A percentile compares a stretch with the other conserved stretches of the same genome.
phyloP scores from a whole-genome alignment of 2,797 vertebrate genomes.

The Hylomyscus alleni region DNA sequence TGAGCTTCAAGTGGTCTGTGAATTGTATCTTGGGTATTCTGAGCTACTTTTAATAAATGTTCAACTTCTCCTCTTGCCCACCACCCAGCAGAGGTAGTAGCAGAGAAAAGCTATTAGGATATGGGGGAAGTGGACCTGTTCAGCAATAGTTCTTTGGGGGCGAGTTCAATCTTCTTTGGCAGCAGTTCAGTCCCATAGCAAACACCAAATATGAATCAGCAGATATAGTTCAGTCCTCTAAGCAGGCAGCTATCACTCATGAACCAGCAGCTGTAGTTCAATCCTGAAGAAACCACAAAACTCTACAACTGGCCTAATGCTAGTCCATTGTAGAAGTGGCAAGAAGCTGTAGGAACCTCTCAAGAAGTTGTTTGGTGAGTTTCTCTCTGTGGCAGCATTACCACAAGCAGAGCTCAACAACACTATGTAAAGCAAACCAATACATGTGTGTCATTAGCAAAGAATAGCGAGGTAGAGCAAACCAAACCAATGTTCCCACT shows the following conservation, averaged over 20 bases:
- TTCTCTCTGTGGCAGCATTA: not conserved
- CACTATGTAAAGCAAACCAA: not conserved
- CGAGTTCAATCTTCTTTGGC: no score
- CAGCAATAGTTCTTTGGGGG: not conserved
- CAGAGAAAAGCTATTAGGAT: not conserved
- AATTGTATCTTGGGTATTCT: no score
- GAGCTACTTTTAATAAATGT: no score
- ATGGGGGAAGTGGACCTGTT: not conserved
- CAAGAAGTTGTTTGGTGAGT: not conserved
- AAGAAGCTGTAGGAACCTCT: not conserved
- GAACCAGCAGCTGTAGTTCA: not conserved
- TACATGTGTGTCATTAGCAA: not conserved
- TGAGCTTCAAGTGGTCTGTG: no score
- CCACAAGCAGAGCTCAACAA: not conserved
- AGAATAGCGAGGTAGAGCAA: not conserved
- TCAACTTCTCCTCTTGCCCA: not conserved
- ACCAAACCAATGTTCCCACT: not conserved
- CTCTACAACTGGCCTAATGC: not conserved
- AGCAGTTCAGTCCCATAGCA: not conserved
- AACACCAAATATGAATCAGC: not conserved
- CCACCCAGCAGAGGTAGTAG: no score
- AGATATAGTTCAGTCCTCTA: not conserved
- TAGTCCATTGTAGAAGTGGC: not conserved
- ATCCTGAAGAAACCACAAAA: not conserved
- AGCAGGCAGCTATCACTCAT: not conserved